phyloP scores from a whole-genome alignment of 1,140 invertebrate species.

The Drosophila truncata region DNA sequence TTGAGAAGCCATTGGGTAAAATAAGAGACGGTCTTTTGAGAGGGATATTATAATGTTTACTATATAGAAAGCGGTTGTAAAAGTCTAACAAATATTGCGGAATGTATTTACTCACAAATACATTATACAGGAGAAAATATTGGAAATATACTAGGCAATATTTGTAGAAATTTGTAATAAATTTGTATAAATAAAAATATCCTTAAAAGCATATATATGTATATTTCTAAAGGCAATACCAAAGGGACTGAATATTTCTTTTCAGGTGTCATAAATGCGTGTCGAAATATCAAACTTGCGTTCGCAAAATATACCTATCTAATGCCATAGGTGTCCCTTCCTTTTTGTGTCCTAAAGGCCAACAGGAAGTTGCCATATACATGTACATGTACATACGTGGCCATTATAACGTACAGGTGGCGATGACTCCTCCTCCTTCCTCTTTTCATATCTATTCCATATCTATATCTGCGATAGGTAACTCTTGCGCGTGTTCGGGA shows the following conservation, averaged over 20 bases:
- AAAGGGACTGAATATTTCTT: neutral
- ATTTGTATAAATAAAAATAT: no score
- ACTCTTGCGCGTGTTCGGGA: slow-evolving; percentile 39
- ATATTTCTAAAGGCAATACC: neutral
- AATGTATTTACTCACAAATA: neutral
- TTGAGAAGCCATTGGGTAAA: slow-evolving; percentile 14
- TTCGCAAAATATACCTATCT: neutral
- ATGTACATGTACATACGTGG: slow-evolving; percentile 1
- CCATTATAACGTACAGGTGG: slow-evolving; percentile 15
- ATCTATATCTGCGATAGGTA: slow-evolving; percentile 42
- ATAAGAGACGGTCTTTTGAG: neutral
- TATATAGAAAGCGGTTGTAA: neutral
- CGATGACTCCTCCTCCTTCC: neutral
- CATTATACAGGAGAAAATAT: neutral
- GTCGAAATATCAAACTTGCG: neutral
- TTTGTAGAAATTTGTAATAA: no score
- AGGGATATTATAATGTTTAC: neutral
- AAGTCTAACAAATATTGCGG: neutral
- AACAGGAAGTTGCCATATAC: slow-evolving; percentile 22
- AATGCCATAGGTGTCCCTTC: neutral
- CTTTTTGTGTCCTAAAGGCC: neutral
- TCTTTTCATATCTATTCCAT: slow-evolving; percentile 6
- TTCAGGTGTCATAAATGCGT: neutral
- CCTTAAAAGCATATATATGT: no score
- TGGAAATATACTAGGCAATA: neutral